These are phyloP conservation scores for Tenthredo scrophulariae DNA, from an alignment of 2,888 invertebrate species.

Conservation along the genomic window DNA sequence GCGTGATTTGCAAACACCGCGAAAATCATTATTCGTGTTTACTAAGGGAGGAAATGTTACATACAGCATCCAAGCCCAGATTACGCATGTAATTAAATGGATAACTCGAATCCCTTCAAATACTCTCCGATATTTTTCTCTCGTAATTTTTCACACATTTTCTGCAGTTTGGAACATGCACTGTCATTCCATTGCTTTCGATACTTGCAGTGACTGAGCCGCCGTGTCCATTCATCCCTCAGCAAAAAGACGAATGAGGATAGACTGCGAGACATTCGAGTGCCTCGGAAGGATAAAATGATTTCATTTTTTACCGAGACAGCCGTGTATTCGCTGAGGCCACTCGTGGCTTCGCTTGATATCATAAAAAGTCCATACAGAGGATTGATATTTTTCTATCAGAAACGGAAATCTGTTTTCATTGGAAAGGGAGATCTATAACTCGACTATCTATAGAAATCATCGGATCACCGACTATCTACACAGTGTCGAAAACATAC, in stretches of 20 bases:
- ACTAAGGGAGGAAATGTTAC: not conserved
- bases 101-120: not conserved
- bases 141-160: not conserved
- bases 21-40: constrained; percentile 4
- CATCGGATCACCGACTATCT: not conserved
- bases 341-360: not conserved
- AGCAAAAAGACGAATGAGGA: not conserved
- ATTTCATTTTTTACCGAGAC: constrained; percentile 4
- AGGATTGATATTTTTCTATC: not conserved
- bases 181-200: not conserved
- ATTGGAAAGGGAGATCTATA: not conserved
- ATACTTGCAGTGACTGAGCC: not conserved
- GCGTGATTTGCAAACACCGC: constrained; percentile 28
- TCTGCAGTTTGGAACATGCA: not conserved
- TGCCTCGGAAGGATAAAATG: not conserved
- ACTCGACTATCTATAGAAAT: not conserved
- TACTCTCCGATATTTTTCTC: not conserved
- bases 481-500: not conserved
- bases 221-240: not conserved
- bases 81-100: not conserved
- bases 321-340: not conserved
- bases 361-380: not conserved
- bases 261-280: constrained; percentile 4
- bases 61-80: not conserved
- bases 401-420: not conserved